Base-by-base conservation (phyloP, 2,113 vertebrate genomes). In the Xenus cinereus region DNA sequence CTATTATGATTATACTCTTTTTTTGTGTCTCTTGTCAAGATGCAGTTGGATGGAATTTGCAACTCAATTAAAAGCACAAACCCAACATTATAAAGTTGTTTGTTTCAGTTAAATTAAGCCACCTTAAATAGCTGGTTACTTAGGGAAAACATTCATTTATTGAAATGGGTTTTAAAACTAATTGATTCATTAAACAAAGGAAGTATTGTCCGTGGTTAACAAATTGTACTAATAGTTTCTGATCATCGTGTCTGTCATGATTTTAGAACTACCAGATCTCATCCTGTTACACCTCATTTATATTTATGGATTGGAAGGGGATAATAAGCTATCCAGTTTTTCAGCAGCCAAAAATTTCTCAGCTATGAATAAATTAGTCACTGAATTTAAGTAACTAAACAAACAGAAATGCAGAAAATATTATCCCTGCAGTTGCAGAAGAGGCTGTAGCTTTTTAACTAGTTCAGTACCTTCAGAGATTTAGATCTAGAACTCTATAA, bases 141-240 rank as follows among this genome's bases (percentile, higher is more conserved):
- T 89, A 78, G 56, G 21, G 71, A 95, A 95, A 96, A 82, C 37
- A 74, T 77, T 87, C 26, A 33, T 88, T 90, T 94, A 84, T 90
- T 87, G 21, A 91, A 90, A 93, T 85, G 50, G 37, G 33, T 76
- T 93, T 95, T 93, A 48, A 91, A 91, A 62, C 50, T 92, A 96
- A 96, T 86, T 89, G 93, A 84, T 88, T 96, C 90, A 89, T 94
- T 90, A 84, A 96, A 92, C 80, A 93, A 87, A 86, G 48, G 72
- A 78, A 93, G 86, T 53, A 68, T 87, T 90, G 51, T 87, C 79
- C 2, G 0, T 66, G 56, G 56, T 77, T 84, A 94, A 94, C 88
- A 88, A 88, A 86, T 77, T 86, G 46, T 78, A 75, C 93, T 88
- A 94, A 92, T 89, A 86, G 76, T 90, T 94, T 89, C 60, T 92